These are phyloP conservation scores for Gadopsis marmoratus DNA, from an alignment of 2,797 vertebrate species.

Conservation along the genomic window DNA sequence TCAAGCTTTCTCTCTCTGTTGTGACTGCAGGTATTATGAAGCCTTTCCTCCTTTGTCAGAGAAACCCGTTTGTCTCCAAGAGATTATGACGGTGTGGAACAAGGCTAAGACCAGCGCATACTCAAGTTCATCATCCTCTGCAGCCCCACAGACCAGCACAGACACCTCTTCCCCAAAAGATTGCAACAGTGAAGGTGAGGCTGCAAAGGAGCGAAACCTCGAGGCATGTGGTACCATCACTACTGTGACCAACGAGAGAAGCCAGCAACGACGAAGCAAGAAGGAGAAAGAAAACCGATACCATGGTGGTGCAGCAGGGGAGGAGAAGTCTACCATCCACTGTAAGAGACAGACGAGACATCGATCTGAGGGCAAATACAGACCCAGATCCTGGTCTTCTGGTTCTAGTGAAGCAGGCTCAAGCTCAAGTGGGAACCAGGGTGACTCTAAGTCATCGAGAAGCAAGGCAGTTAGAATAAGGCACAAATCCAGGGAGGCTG, in stretches of 20 bases:
- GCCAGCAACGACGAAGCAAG: slow-evolving; percentile 88
- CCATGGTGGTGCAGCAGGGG: slow-evolving; percentile 78
- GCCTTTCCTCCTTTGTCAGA: slow-evolving; percentile 98
- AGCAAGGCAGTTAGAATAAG: slow-evolving; percentile 90
- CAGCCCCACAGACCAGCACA: slow-evolving; percentile 96
- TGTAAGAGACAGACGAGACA: slow-evolving; percentile 91
- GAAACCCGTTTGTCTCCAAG: slow-evolving; percentile 98
- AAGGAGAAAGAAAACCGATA: slow-evolving; percentile 93
- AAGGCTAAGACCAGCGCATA: slow-evolving; percentile 93
- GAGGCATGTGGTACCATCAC: slow-evolving; percentile 78
- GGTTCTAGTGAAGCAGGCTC: slow-evolving; percentile 98
- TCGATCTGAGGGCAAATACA: slow-evolving; percentile 90
- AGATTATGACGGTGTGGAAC: slow-evolving; percentile 99
- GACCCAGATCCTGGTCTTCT: slow-evolving; percentile 97
- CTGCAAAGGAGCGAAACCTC: slow-evolving; percentile 85
- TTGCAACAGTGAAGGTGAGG: slow-evolving; percentile 95
- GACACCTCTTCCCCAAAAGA: slow-evolving; percentile 98
- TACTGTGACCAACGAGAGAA: slow-evolving; percentile 79
- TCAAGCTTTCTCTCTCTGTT: slow-evolving; percentile 30
- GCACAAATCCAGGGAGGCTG: slow-evolving; percentile 92
- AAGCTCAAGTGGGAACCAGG: slow-evolving; percentile 95
- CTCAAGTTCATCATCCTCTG: slow-evolving; percentile 97
- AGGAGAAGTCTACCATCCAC: slow-evolving; percentile 86
- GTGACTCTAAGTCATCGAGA: slow-evolving; percentile 86
- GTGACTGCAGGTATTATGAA: slow-evolving; percentile 95